phyloP scores from a whole-genome alignment of 2,797 vertebrate species.

The Novumbra hubbsi region DNA sequence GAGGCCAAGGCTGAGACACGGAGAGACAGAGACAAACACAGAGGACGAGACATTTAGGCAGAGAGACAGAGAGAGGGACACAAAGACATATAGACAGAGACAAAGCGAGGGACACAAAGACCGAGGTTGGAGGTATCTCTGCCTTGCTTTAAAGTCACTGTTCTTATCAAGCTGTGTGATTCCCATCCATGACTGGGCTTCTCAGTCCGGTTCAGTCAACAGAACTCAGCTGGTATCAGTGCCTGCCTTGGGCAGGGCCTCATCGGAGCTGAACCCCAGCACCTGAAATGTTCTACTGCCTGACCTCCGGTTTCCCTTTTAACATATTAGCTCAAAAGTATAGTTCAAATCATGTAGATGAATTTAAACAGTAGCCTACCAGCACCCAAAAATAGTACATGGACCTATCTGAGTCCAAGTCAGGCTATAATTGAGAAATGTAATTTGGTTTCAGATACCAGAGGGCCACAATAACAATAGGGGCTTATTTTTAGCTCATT shows the following conservation, averaged over 20 bases:
- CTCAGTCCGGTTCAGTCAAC: slow-evolving; percentile 36
- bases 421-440: slow-evolving; percentile 45
- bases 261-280: no score
- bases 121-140: background rate
- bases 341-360: no score
- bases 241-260: no score
- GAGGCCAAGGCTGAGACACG: slow-evolving; percentile 9
- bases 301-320: no score
- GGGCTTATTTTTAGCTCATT: slow-evolving; percentile 43
- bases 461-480: slow-evolving; percentile 24
- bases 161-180: slow-evolving; percentile 62
- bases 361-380: no score
- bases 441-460: slow-evolving; percentile 59
- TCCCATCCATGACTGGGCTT: slow-evolving; percentile 37
- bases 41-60: slow-evolving; percentile 12
- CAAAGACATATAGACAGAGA: no score
- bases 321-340: no score
- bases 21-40: background rate
- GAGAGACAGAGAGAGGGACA: no score
- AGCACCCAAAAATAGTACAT: no score
- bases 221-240: slow-evolving; percentile 30
- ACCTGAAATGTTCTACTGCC: no score
- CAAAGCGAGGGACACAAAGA: slow-evolving; percentile 12
- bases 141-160: slow-evolving; percentile 52
- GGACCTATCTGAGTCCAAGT: no score